A percentile compares a stretch with the other conserved stretches of the same genome.
phyloP scores from a whole-genome alignment of 2,113 vertebrate genomes.

The Thermophis baileyi region DNA sequence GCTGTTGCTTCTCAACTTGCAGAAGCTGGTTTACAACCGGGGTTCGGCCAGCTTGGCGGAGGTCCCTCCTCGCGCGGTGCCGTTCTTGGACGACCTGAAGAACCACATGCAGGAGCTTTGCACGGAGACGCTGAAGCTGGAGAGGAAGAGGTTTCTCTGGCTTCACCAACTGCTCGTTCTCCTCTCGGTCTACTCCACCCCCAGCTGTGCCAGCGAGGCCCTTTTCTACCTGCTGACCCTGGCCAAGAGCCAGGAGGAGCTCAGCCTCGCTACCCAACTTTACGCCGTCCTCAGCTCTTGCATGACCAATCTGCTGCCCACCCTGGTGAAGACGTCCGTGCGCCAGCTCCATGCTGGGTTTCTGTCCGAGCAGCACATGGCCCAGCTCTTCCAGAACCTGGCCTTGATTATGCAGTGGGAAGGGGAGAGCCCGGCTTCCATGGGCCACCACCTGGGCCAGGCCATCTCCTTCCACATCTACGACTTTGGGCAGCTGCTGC shows the following conservation, averaged over 20 bases:
- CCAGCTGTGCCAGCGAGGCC: slow-evolving; percentile 83
- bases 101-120: slow-evolving; percentile 82
- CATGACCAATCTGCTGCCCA: slow-evolving; percentile 76
- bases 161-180: slow-evolving; percentile 87
- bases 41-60: slow-evolving; percentile 24
- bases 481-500: slow-evolving; percentile 82
- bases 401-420: slow-evolving; percentile 78
- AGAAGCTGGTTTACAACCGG: slow-evolving; percentile 85
- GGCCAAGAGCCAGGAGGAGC: slow-evolving; percentile 81
- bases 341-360: slow-evolving; percentile 84
- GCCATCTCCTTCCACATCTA: slow-evolving; percentile 78
- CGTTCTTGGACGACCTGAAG: slow-evolving; percentile 85
- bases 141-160: slow-evolving; percentile 89
- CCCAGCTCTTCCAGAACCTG: slow-evolving; percentile 80
- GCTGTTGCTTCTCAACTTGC: slow-evolving; percentile 85
- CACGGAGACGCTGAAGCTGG: slow-evolving; percentile 80
- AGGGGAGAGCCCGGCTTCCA: slow-evolving; percentile 65
- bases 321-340: slow-evolving; percentile 77
- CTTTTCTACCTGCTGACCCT: slow-evolving; percentile 83
- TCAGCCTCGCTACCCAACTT: slow-evolving; percentile 85
- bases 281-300: slow-evolving; percentile 81
- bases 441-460: slow-evolving; percentile 74
- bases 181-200: slow-evolving; percentile 81
- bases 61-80: slow-evolving; percentile 72
- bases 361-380: slow-evolving; percentile 70